phyloP scores from a whole-genome alignment of 2,888 invertebrate genomes.

The Peribatodes rhomboidaria region DNA sequence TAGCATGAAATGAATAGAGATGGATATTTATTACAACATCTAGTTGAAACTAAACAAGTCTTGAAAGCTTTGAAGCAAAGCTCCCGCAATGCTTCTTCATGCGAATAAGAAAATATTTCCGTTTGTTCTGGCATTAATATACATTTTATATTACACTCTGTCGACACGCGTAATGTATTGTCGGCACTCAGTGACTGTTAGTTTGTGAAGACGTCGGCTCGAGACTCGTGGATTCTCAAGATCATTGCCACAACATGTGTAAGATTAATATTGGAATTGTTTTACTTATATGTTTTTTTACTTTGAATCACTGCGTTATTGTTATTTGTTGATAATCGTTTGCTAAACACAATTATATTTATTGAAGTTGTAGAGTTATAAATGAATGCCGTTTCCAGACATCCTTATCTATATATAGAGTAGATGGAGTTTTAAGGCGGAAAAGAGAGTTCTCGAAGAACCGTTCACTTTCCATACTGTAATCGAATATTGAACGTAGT shows the following conservation, averaged over 20 bases:
- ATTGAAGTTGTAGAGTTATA: too few species aligned
- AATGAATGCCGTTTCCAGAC: too few species aligned
- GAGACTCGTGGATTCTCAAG: neutral
- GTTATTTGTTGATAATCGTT: too few species aligned
- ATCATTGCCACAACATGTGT: neutral
- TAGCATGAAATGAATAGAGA: slow-evolving; percentile 8
- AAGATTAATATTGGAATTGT: neutral
- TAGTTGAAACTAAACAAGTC: slow-evolving; percentile 20
- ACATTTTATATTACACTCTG: slow-evolving; percentile 27
- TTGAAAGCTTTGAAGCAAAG: slow-evolving; percentile 17
- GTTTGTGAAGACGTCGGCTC: neutral
- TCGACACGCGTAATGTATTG: slow-evolving; percentile 15
- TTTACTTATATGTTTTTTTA: neutral
- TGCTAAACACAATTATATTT: too few species aligned
- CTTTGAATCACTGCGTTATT: too few species aligned
- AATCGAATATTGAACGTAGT: neutral
- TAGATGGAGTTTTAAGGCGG: neutral
- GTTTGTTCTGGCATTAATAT: slow-evolving; percentile 23
- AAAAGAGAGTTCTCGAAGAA: neutral
- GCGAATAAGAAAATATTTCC: slow-evolving; percentile 25
- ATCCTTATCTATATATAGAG: too few species aligned
- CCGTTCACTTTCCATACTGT: neutral
- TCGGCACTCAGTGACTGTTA: slow-evolving; percentile 3
- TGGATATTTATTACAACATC: slow-evolving; percentile 12
- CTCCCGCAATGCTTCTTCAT: slow-evolving; percentile 14